A percentile compares a stretch with the other conserved stretches of the same genome.
Evolutionary conservation across 64 coral and sea anemone genomes (phyloP).

Genomic region (Anthopleura sola): DNA sequence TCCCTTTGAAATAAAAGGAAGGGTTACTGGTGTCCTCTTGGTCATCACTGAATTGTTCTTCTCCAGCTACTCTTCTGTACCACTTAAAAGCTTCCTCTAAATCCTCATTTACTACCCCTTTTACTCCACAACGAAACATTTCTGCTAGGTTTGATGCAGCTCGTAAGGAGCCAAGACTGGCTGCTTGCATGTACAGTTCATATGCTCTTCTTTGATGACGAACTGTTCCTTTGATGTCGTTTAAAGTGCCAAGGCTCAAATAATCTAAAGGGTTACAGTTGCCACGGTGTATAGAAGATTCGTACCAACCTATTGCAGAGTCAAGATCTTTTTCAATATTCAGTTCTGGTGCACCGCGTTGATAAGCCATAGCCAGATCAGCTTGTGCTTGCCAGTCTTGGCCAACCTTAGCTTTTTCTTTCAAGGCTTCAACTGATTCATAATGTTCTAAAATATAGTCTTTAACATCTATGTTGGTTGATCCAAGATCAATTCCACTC

Average conservation of each 20-base stretch:
- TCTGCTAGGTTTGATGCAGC: constrained; percentile 60
- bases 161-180: constrained; percentile 12
- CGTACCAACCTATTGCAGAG: constrained; percentile 67
- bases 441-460: background rate
- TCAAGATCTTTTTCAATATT: constrained; percentile 49
- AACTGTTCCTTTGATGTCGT: constrained; percentile 30
- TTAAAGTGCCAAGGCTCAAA: constrained; percentile 23
- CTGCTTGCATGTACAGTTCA: constrained; percentile 54
- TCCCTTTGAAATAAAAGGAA: background rate
- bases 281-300: constrained; percentile 26
- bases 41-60: constrained; percentile 16
- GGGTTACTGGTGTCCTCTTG: background rate
- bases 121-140: constrained; percentile 61
- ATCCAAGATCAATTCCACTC: background rate
- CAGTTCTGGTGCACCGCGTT: constrained; percentile 1
- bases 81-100: constrained; percentile 66
- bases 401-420: background rate
- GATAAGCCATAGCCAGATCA: constrained; percentile 28
- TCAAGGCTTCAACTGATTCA: background rate
- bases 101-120: constrained; percentile 67
- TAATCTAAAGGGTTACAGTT: background rate
- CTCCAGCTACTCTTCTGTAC: constrained; percentile 69
- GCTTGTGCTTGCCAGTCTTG: constrained; percentile 7
- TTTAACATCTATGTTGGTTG: background rate
- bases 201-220: constrained; percentile 52